phyloP scores from a whole-genome alignment of 2,113 vertebrate species.

The Paraplagusia blochii region DNA sequence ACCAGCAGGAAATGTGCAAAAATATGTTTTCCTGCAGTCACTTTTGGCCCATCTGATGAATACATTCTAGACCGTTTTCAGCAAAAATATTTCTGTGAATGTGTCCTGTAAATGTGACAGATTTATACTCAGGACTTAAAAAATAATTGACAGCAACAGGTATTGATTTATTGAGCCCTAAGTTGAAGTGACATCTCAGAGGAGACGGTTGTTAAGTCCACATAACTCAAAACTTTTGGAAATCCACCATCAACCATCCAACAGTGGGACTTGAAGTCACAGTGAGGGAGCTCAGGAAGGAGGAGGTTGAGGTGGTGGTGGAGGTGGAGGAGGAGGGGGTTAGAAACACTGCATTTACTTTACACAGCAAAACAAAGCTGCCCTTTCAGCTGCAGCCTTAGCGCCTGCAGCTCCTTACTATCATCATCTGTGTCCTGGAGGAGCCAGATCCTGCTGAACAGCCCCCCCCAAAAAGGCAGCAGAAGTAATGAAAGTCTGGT shows the following conservation, averaged over 20 bases:
- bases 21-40: too few relatives aligned
- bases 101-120: too few relatives aligned
- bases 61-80: too few relatives aligned
- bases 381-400: slow-evolving; percentile 57
- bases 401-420: slow-evolving; percentile 28
- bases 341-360: slow-evolving; percentile 44
- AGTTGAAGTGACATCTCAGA: background rate
- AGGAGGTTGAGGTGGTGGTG: background rate
- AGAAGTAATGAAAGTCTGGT: background rate
- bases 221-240: slow-evolving; percentile 24
- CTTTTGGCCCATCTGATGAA: too few relatives aligned
- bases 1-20: too few relatives aligned
- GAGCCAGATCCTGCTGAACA: slow-evolving; percentile 18
- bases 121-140: too few relatives aligned
- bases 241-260: background rate
- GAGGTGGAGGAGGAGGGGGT: too few relatives aligned
- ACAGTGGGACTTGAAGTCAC: slow-evolving; percentile 9
- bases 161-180: background rate
- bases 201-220: slow-evolving; percentile 6
- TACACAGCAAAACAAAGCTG: slow-evolving; percentile 62
- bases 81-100: too few relatives aligned
- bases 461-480: background rate
- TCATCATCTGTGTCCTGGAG: slow-evolving; percentile 32
- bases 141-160: too few relatives aligned
- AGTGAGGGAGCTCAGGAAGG: slow-evolving; percentile 21